Evolutionary conservation across 2,888 invertebrate species (phyloP).

Genomic region (Athrips mouffetella): DNA sequence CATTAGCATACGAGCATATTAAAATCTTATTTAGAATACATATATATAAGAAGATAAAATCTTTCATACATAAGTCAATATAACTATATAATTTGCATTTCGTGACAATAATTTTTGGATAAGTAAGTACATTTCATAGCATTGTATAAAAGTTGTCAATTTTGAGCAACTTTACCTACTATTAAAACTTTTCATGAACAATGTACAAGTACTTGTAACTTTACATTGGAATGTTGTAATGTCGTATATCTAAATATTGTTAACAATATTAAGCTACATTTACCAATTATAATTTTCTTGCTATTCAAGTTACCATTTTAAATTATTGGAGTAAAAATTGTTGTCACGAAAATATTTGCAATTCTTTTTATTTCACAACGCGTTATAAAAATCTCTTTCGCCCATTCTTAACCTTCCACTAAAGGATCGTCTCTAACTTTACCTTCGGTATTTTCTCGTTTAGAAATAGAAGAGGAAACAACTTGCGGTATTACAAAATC

Average conservation of each 20-base stretch:
- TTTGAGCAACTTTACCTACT: conserved; percentile 5
- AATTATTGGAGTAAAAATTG: conserved; percentile 37
- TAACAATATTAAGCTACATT: too few relatives aligned
- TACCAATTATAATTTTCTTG: too few relatives aligned
- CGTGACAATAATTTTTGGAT: conserved; percentile 55
- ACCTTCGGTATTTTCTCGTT: conserved; percentile 19
- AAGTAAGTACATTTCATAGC: too few relatives aligned
- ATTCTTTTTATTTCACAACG: conserved; percentile 65
- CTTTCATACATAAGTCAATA: conserved; percentile 52
- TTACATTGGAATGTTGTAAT: too few relatives aligned
- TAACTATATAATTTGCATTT: conserved; percentile 48
- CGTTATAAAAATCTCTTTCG: conserved; percentile 69
- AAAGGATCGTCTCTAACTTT: conserved; percentile 34
- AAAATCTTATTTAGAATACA: conserved; percentile 45
- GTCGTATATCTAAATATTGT: too few relatives aligned
- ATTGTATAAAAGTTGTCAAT: neutral
- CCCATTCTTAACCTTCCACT: conserved; percentile 41
- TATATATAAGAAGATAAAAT: conserved; percentile 56
- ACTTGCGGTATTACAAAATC: conserved; percentile 47
- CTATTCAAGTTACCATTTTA: too few relatives aligned
- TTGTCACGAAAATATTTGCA: conserved; percentile 52
- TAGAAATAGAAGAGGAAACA: conserved; percentile 35
- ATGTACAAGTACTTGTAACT: too few relatives aligned
- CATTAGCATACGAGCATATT: conserved; percentile 65
- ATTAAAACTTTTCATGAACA: too few relatives aligned